A percentile compares a stretch with the other conserved stretches of the same genome.
phyloP scores from a whole-genome alignment of 2,797 vertebrate species.

The Manis javanica region DNA sequence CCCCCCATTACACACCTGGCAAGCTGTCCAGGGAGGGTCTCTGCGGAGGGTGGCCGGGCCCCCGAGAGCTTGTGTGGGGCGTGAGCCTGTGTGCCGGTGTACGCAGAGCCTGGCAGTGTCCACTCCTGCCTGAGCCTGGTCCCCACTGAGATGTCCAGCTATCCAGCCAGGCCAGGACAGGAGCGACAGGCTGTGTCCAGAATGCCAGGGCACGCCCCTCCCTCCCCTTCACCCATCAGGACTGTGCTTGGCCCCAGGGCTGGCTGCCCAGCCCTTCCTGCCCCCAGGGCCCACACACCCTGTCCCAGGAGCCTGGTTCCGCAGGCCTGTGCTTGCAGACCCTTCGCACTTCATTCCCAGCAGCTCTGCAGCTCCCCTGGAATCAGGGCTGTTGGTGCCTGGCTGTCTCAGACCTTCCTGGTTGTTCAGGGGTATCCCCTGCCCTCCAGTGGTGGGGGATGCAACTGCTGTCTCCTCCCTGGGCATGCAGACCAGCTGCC shows the following conservation, averaged over 20 bases:
- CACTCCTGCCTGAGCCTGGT: background rate
- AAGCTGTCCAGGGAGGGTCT: background rate
- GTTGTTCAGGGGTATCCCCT: background rate
- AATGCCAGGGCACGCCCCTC: accelerated
- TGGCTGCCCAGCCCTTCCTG: accelerated
- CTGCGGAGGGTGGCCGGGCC: too few species aligned
- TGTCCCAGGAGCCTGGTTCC: background rate
- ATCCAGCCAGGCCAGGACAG: background rate
- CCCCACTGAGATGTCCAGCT: accelerated
- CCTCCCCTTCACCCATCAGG: accelerated
- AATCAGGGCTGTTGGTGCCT: background rate
- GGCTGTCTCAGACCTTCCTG: background rate
- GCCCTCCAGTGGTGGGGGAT: background rate
- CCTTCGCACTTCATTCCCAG: constrained; percentile 33
- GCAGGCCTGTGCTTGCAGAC: accelerated
- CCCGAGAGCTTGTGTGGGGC: accelerated
- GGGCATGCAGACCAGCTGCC: background rate
- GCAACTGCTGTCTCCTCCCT: background rate
- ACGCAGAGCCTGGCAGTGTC: background rate
- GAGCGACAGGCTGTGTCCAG: accelerated
- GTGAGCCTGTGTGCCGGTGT: accelerated
- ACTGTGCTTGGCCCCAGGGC: background rate
- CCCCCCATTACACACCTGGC: accelerated
- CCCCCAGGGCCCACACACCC: accelerated
- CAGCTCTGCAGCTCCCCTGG: constrained; percentile 46